Base-by-base conservation (phyloP, 1,140 invertebrate genomes). In the Bemisia tabaci region DNA sequence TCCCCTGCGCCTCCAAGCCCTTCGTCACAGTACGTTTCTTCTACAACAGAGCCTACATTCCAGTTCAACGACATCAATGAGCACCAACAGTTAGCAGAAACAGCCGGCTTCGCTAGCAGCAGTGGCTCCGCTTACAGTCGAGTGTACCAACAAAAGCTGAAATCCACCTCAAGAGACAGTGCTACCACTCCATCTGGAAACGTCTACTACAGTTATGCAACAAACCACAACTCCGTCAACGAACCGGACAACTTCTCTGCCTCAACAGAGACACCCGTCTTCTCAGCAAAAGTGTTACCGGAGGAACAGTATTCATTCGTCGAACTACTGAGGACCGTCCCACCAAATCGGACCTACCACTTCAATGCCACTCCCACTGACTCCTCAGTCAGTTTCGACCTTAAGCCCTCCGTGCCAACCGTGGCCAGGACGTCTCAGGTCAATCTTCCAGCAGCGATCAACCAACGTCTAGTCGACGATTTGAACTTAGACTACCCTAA, bases 21-120 rank as follows among this genome's bases (percentile, higher is more conserved):
- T n/a, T n/a, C n/a, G n/a, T n/a, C n/a, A n/a, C n/a, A n/a, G n/a
- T n/a, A n/a, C n/a, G 33, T 48, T 5, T 9, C 33, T 9, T 48
- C 33, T 9, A 48, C 33, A 9, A 48, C 33, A 5, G 33, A 48
- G 33, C 33, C 33, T 9, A 9, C 33, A 9, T 48, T 48, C 33
- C 5, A 17, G 5, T 48, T 48, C 17, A 48, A 48, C 17, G 33
- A 48, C 5, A 48, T 48, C 33, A 48, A 48, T 48, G 33, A 48
- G 17, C 83, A 82, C 64, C 89, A 91, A 75, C 81, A 87, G 1
- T 81, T 84, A 0, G 85, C 88, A 1, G 89, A 91, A 75, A 86
- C 84, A 1, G 85, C 87, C 0, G 86, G 86, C 0, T 88, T 89
- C 72, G 83, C 85, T 0, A 83, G 83, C 26, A 84, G 77, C n/a